Evolutionary conservation across 2,888 invertebrate species (phyloP), one percentile per base, ranked within the genome.

Genomic region (Steromphala cineraria): DNA sequence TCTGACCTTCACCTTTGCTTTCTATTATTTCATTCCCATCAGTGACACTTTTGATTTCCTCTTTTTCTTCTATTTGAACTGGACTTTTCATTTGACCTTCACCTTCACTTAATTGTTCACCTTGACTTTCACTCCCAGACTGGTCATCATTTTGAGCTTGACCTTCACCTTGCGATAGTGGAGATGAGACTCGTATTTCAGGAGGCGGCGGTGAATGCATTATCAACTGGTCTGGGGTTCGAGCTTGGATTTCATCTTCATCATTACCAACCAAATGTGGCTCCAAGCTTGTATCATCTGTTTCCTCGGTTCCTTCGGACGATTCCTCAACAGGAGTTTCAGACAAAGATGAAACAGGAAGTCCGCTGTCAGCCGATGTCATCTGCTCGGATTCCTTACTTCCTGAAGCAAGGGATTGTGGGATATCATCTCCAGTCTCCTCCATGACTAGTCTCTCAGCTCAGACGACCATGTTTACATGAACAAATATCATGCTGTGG

Each of bases 141-240:
- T 78, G 46, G 8, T 77, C 36, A 13, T 40, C 83, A 46, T 77
- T 62, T 40, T 86, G 84, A 56, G 86, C 84, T 31, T 86, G 84
- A 67, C 83, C 86, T 81, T 53, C 81, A 71, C 28, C 77, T 75
- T 79, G 75, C 31, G 74, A 55, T 40, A 15, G 36, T 78, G 40
- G 55, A 17, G 28, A 28, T 19, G 62, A 62, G 2, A 62, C 62
- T 3, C 24, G 28, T 28, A 62, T 62, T 62, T 62, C 62, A 10
- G 62, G 62, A 28, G 62, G 62, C 13, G 62, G 62, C 24, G 62
- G 62, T 62, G 62, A 62, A 24, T 62, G 62, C 28, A 62, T 17
- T 24, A 62, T 62, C 62, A 62, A 17, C 17, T 62, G 62, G 62
- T 62, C 62, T 62, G 62, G 62, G 24, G 62, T 62, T 62, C 62